Evolutionary conservation across 2,888 invertebrate species (phyloP).

Genomic region (Brachypalpus laphriformis): DNA sequence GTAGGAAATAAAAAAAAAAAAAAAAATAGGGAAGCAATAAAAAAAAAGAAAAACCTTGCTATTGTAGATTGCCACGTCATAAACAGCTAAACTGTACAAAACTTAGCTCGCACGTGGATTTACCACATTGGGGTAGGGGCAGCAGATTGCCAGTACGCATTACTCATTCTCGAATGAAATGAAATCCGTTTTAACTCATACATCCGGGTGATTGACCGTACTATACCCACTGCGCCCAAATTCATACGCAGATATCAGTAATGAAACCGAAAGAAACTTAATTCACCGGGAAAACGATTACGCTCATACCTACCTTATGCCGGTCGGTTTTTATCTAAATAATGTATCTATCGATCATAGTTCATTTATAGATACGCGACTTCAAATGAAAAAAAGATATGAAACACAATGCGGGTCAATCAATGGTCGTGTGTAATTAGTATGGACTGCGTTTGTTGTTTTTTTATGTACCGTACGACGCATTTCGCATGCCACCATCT

Average conservation of each 20-base stretch:
- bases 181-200: slow-evolving; percentile 7
- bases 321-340: slow-evolving; percentile 35
- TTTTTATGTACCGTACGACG: slow-evolving; percentile 5
- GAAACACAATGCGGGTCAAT: slow-evolving; percentile 54
- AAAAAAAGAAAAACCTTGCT: neutral
- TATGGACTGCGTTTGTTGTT: slow-evolving; percentile 9
- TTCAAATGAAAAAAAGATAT: slow-evolving; percentile 11
- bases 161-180: neutral
- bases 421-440: slow-evolving; percentile 39
- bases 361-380: slow-evolving; percentile 16
- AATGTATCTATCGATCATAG: slow-evolving; percentile 50
- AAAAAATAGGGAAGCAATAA: neutral
- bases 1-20: neutral
- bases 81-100: neutral
- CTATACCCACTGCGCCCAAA: slow-evolving; percentile 44
- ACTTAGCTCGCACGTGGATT: slow-evolving; percentile 17
- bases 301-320: slow-evolving; percentile 40
- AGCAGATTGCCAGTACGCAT: neutral
- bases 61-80: slow-evolving; percentile 17
- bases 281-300: slow-evolving; percentile 49
- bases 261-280: slow-evolving; percentile 17
- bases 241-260: slow-evolving; percentile 2
- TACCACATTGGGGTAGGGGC: slow-evolving; percentile 5
- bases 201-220: slow-evolving; percentile 69
- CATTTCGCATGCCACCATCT: slow-evolving; percentile 50